Evolutionary conservation across 2,113 vertebrate genomes (phyloP).

Genomic region (Varanus salvator): DNA sequence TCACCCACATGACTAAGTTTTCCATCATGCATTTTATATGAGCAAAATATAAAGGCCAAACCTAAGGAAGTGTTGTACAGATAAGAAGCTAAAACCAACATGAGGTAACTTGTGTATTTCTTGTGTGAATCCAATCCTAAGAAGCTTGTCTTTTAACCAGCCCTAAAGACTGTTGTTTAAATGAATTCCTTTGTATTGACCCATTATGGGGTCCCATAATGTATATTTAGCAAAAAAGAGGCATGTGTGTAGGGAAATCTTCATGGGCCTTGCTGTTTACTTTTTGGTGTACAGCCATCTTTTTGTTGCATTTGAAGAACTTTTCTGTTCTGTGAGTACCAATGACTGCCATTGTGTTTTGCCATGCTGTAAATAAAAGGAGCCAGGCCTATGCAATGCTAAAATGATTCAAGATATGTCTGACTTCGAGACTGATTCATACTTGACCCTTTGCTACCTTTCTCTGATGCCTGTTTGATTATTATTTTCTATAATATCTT

Average conservation of each 20-base stretch:
- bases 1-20: constrained; percentile 67
- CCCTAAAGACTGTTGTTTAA: background rate
- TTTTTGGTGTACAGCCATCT: background rate
- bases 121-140: background rate
- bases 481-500: constrained; percentile 42
- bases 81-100: background rate
- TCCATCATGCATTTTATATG: constrained; percentile 43
- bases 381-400: background rate
- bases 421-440: constrained; percentile 8
- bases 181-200: too few species aligned
- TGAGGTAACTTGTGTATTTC: constrained; percentile 5
- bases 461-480: constrained; percentile 27
- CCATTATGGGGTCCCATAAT: background rate
- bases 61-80: constrained; percentile 1
- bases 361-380: constrained; percentile 26
- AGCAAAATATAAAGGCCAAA: background rate
- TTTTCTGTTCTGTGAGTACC: background rate
- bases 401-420: background rate
- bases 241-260: background rate
- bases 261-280: background rate
- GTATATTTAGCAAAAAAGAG: background rate
- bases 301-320: background rate
- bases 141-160: background rate
- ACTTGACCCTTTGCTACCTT: constrained; percentile 35
- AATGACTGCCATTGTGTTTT: background rate